These are phyloP conservation scores for Cyaniris semiargus DNA, from an alignment of 2,888 invertebrate species.

Conservation along the genomic window DNA sequence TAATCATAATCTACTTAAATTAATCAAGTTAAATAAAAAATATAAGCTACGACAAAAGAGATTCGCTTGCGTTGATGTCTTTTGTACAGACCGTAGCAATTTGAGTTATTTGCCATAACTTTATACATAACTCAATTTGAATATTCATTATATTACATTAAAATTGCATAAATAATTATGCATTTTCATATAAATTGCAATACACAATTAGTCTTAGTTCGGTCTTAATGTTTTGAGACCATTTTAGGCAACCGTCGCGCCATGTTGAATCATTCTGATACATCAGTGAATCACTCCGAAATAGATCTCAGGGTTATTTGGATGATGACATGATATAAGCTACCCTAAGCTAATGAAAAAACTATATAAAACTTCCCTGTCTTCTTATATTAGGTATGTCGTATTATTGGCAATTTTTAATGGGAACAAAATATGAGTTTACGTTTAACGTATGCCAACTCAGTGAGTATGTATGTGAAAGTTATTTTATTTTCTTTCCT, in stretches of 20 bases:
- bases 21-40: background rate
- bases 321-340: background rate
- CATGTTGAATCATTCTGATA: slow-evolving; percentile 11
- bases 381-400: too few relatives aligned
- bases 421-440: too few relatives aligned
- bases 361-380: background rate
- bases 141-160: background rate
- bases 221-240: slow-evolving; percentile 1
- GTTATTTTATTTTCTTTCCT: too few relatives aligned
- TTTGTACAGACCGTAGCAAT: background rate
- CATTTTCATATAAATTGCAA: background rate
- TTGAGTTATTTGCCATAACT: background rate
- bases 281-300: slow-evolving; percentile 1
- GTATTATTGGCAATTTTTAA: too few relatives aligned
- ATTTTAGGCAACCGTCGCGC: slow-evolving; percentile 7
- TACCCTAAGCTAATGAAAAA: background rate
- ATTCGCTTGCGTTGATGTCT: background rate
- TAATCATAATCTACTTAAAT: too few relatives aligned
- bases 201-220: slow-evolving; percentile 38
- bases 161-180: background rate
- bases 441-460: too few relatives aligned
- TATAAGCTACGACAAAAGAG: background rate
- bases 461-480: too few relatives aligned
- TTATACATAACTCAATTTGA: background rate
- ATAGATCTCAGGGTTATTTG: background rate